Evolutionary conservation across 2,113 vertebrate genomes (phyloP), one percentile per base, ranked within the genome.

Genomic region (Syngnathoides biaculeatus): DNA sequence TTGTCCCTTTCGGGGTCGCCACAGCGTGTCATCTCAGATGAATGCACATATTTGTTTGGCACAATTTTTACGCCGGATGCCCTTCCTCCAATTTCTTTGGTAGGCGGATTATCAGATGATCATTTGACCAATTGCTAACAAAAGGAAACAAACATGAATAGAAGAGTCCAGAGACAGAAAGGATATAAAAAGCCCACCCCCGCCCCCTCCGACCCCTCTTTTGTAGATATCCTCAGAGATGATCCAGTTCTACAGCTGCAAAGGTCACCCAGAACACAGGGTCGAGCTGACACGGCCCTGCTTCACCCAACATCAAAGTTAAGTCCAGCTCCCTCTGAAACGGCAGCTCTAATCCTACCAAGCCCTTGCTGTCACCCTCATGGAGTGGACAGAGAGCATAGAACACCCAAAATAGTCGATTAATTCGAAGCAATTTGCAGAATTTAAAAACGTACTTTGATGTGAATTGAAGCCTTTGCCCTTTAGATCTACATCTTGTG

Each of bases 281-380:
- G 91, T 89, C 89, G 86, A 83, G 75, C 83, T 67, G 58, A 76
- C 63, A 24, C 8, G 11, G 72, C 68, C 77, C 71, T 50, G 72
- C 79, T 70, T 64, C 48, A 64, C 64, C 69, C 79, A 71, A 85
- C 82, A 85, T 90, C 86, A 90, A 90, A 89, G 83, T 64, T 77
- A 84, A 81, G 84, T 84, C 85, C 83, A 79, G 71, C 67, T 74
- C 77, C 55, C 57, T 79, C 63, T 72, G 75, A 85, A 78, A 79
- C 86, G 79, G 77, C 79, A 72, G 69, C 73, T 14, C 79, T 89
- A 88, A 89, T 88, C 83, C 83, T 53, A 42, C 62, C 4, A 50
- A 73, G 78, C 55, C 22, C 68, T 80, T 50, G 57, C 78, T 66
- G 74, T 45, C 42, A 22, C 70, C 75, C 65, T 69, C 66, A 65